These are phyloP conservation scores for Cyprinella venusta DNA, from an alignment of 2,797 vertebrate species.

Conservation along the genomic window DNA sequence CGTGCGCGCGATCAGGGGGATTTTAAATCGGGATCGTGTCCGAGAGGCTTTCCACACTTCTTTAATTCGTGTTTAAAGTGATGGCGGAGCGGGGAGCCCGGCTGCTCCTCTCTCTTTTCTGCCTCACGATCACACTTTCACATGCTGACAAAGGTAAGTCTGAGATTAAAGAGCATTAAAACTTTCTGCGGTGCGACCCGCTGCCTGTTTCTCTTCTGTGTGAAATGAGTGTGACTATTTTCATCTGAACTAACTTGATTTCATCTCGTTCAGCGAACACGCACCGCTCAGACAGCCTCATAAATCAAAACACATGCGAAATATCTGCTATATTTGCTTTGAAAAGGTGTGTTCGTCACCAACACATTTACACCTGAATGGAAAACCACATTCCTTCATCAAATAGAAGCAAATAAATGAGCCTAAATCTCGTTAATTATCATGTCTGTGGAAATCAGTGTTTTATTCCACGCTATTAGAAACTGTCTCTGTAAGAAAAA, in stretches of 20 bases:
- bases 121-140: slow-evolving; percentile 75
- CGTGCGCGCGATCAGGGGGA: slow-evolving; percentile 56
- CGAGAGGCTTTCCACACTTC: slow-evolving; percentile 69
- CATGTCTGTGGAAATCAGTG: background rate
- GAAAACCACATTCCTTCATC: background rate
- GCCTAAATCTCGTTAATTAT: background rate
- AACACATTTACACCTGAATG: slow-evolving; percentile 1
- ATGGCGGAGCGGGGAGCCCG: slow-evolving; percentile 86
- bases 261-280: background rate
- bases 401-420: background rate
- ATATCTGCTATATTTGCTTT: background rate
- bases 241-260: background rate
- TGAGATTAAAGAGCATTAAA: background rate
- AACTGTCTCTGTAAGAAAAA: no score
- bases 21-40: slow-evolving; percentile 67
- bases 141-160: slow-evolving; percentile 82
- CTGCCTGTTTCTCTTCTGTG: background rate
- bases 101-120: slow-evolving; percentile 83
- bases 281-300: background rate
- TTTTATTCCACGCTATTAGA: no score
- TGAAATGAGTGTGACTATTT: background rate
- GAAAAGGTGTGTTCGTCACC: slow-evolving; percentile 8
- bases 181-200: slow-evolving; percentile 14
- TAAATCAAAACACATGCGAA: slow-evolving; percentile 7
- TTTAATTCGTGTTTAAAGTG: slow-evolving; percentile 79